These are phyloP conservation scores for Scophthalmus maximus DNA, from an alignment of 2,113 vertebrate genomes.

Conservation along the genomic window DNA sequence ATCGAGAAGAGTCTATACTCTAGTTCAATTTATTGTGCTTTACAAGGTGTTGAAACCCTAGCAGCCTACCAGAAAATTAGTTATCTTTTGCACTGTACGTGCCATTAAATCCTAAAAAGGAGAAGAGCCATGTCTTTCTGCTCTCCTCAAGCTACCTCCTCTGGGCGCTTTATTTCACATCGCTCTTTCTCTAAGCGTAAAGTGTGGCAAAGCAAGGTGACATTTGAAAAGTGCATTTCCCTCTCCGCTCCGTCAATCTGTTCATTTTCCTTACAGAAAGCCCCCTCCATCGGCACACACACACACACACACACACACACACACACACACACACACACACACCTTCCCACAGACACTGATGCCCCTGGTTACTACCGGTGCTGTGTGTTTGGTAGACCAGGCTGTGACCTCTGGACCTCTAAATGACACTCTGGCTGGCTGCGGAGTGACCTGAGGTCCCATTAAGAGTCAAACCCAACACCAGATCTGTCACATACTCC, in stretches of 20 bases:
- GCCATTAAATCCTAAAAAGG: constrained; percentile 32
- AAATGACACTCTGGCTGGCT: constrained; percentile 46
- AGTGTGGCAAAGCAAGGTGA: constrained; percentile 75
- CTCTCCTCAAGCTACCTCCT: constrained; percentile 31
- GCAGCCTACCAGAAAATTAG: not conserved
- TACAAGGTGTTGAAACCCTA: constrained; percentile 2
- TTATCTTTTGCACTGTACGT: not conserved
- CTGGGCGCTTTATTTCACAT: constrained; percentile 46
- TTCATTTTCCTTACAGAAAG: constrained; percentile 55
- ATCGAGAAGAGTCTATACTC: too few species aligned
- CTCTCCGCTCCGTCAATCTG: constrained; percentile 67
- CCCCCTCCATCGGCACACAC: constrained; percentile 42
- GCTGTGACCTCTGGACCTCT: constrained; percentile 40
- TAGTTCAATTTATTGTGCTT: too few species aligned
- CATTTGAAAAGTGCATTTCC: constrained; percentile 81
- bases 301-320: constrained; percentile 12
- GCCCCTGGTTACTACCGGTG: constrained; percentile 37
- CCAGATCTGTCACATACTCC: constrained; percentile 57
- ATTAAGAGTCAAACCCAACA: constrained; percentile 63
- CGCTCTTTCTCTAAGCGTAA: constrained; percentile 53
- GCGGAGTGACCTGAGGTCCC: constrained; percentile 52
- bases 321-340: constrained; percentile 15
- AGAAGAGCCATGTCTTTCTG: constrained; percentile 12
- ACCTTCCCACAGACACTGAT: constrained; percentile 37
- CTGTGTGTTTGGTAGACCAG: constrained; percentile 41